Conservation (phyloP, 2,888 invertebrate species). For the Dendrolimus pini region DNA sequence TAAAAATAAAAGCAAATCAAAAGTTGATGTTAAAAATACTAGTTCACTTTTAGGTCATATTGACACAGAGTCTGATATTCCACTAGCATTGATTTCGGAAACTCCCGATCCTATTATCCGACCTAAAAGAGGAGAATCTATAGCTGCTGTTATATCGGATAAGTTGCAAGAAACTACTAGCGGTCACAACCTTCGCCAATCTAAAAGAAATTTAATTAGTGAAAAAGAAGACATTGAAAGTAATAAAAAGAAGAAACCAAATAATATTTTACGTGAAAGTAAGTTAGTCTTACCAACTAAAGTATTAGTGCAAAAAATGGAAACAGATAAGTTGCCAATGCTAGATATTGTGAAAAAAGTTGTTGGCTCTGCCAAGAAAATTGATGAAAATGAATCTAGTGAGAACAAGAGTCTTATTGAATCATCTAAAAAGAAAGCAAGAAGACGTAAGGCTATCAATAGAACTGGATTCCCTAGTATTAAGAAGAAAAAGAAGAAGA, state of each 20-base stretch:
- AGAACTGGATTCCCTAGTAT: conserved; percentile 92
- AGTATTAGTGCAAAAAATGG: conserved; percentile 55
- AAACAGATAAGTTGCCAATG: conserved; percentile 49
- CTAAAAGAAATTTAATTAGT: conserved; percentile 56
- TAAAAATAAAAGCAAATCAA: conserved; percentile 52
- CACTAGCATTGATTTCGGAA: conserved; percentile 57
- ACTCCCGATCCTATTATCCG: conserved; percentile 54
- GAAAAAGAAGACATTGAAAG: conserved; percentile 54
- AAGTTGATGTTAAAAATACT: conserved; percentile 34
- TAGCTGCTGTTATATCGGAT: conserved; percentile 66
- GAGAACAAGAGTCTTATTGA: conserved; percentile 40
- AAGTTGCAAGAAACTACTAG: conserved; percentile 64
- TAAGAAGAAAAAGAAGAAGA: conserved; percentile 88
- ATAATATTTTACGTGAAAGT: conserved; percentile 62
- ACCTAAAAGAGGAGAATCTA: conserved; percentile 65
- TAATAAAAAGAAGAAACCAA: conserved; percentile 61
- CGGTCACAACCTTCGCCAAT: conserved; percentile 63
- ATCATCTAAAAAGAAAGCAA: conserved; percentile 61
- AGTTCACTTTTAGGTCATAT: conserved; percentile 43
- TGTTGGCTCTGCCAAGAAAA: conserved; percentile 36
- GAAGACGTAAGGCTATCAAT: conserved; percentile 87
- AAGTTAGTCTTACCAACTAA: conserved; percentile 62
- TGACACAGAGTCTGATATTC: conserved; percentile 63
- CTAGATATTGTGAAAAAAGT: conserved; percentile 44
- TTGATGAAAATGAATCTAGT: conserved; percentile 33